Evolutionary conservation across 2,797 vertebrate genomes (phyloP).

Genomic region (Eurystomus glaucurus): DNA sequence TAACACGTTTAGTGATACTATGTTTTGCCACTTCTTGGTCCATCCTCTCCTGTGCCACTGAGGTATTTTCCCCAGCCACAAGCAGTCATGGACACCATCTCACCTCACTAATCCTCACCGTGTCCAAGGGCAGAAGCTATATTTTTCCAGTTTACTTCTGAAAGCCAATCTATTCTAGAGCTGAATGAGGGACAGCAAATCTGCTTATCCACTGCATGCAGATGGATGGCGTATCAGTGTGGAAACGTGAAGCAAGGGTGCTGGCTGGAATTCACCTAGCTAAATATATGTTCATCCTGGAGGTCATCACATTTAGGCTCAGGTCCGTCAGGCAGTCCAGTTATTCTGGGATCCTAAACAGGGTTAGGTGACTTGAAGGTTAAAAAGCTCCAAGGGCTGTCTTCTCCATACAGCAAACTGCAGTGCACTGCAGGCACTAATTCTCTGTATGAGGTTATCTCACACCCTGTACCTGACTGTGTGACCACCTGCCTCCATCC

Average conservation of each 20-base stretch:
- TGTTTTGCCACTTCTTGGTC: neutral
- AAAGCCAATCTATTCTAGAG: neutral
- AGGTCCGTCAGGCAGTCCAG: neutral
- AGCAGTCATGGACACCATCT: neutral
- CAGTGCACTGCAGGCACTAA: too few relatives aligned
- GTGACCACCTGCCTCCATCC: neutral
- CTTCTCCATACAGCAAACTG: neutral
- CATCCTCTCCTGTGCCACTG: neutral
- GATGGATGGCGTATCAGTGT: neutral
- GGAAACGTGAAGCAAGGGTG: neutral
- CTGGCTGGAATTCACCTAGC: neutral
- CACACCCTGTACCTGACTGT: fast-evolving
- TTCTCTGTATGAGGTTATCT: neutral
- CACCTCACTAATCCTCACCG: neutral
- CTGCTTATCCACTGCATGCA: neutral
- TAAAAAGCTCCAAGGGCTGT: neutral
- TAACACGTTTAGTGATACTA: neutral
- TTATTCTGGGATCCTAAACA: neutral
- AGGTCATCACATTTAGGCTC: neutral
- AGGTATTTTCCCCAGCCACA: neutral
- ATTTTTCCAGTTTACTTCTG: neutral
- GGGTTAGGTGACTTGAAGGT: fast-evolving
- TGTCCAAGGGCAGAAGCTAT: neutral
- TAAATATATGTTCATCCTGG: neutral
- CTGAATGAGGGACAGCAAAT: neutral